Evolutionary conservation across 2,888 invertebrate species (phyloP), one percentile per base, ranked within the genome.

Genomic region (Terebella lapidaria): DNA sequence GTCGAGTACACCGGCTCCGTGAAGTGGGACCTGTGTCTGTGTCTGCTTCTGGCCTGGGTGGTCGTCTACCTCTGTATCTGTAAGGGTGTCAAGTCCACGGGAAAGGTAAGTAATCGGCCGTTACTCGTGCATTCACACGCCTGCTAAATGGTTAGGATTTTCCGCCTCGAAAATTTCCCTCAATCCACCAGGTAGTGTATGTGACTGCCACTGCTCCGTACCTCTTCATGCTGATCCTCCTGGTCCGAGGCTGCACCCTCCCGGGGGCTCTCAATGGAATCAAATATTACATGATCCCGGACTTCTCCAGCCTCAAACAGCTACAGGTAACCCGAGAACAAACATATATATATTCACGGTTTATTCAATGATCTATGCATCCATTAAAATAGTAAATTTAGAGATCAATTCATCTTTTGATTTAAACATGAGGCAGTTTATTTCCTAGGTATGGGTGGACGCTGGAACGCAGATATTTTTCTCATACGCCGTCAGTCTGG

Each of bases 1-100:
- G 89, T 95, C 55, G 92, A 94, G 65, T 85, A 92, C 69, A 85
- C 92, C 1, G 94, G 94, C 10, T 86, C 85, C 67, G 87, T 95
- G 62, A 87, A 93, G 67, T 94, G 92, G 92, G 94, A 94, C 78
- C 82, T 95, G 64, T 94, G 93, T 3, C 89, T 91, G 3, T 93
- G 92, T 1, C 83, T 95, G 1, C 82, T 93, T 2, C 81, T 94
- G 15, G 93, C 92, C 2, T 95, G 94, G n/a, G n/a, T n/a, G n/a
- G n/a, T n/a, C n/a, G n/a, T n/a, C n/a, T n/a, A n/a, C n/a, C n/a
- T n/a, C n/a, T 94, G 94, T 79, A 93, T 94, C 76, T 93, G 64
- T 53, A 67, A 67, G 56, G 67, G 67, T 3, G 62, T 67, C 52
- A 65, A 60, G 42, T 60, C 60, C 20, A 66, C 67, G 2, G 67